Evolutionary conservation across 2,797 vertebrate genomes (phyloP).

Genomic region (Aselliscus stoliczkanus): DNA sequence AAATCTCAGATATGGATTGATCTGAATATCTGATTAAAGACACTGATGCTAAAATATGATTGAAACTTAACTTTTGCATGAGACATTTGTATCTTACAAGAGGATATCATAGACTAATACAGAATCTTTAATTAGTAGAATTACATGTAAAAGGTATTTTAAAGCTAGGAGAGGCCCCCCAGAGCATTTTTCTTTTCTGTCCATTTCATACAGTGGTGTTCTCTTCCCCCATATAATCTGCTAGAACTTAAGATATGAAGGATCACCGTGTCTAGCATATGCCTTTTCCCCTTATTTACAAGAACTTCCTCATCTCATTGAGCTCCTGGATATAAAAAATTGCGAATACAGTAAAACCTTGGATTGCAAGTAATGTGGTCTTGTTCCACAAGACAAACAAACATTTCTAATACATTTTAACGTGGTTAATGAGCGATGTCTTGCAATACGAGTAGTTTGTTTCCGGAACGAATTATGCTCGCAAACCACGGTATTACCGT

Average conservation of each 20-base stretch:
- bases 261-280: neutral
- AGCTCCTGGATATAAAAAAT: neutral
- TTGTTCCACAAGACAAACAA: too few relatives aligned
- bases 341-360: neutral
- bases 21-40: constrained; percentile 34
- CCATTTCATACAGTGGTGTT: neutral
- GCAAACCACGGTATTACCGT: too few relatives aligned
- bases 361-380: too few relatives aligned
- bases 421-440: too few relatives aligned
- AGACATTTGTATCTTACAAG: constrained; percentile 28
- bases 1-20: constrained; percentile 33
- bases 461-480: too few relatives aligned
- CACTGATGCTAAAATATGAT: constrained; percentile 35
- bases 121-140: constrained; percentile 30
- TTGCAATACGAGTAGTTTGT: too few relatives aligned
- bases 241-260: neutral
- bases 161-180: neutral
- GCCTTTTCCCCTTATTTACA: neutral
- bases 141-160: neutral
- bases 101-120: constrained; percentile 5
- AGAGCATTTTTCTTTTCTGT: neutral
- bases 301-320: neutral
- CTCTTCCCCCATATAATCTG: neutral
- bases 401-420: too few relatives aligned
- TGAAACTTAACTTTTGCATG: constrained; percentile 11